phyloP scores from a whole-genome alignment of 2,797 vertebrate genomes.

The Propithecus perrieri region DNA sequence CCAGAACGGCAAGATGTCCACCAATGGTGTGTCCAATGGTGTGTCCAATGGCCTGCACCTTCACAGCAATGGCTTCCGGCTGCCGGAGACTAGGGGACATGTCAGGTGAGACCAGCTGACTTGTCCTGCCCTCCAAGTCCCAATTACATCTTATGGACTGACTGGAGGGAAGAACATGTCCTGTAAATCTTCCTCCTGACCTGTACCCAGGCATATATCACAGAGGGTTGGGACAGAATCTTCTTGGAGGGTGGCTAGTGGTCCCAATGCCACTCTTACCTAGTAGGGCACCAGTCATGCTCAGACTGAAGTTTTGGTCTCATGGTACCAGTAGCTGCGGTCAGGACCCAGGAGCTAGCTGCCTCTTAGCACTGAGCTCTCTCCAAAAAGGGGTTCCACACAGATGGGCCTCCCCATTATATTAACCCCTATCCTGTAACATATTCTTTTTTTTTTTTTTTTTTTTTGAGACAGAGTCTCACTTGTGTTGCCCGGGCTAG shows the following conservation, averaged over 20 bases:
- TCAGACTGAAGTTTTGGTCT: neutral
- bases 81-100: slow-evolving; percentile 87
- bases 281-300: neutral
- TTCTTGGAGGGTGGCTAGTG: neutral
- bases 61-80: slow-evolving; percentile 91
- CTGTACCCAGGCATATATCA: neutral
- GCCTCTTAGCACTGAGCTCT: neutral
- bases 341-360: neutral
- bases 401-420: neutral
- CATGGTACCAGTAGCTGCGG: neutral
- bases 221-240: neutral
- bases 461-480: too few relatives aligned
- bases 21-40: slow-evolving; percentile 93
- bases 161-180: neutral
- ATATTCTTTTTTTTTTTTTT: neutral
- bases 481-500: too few relatives aligned
- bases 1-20: slow-evolving; percentile 95
- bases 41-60: slow-evolving; percentile 94
- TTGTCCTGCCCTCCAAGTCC: neutral
- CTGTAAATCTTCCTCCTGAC: neutral
- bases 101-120: slow-evolving; percentile 86
- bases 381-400: neutral
- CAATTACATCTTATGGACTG: neutral
- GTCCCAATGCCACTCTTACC: neutral
- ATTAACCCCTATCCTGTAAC: neutral